Evolutionary conservation across 2,888 invertebrate genomes (phyloP), one percentile per base, ranked within the genome.

Genomic region (Caenorhabditis angaria): DNA sequence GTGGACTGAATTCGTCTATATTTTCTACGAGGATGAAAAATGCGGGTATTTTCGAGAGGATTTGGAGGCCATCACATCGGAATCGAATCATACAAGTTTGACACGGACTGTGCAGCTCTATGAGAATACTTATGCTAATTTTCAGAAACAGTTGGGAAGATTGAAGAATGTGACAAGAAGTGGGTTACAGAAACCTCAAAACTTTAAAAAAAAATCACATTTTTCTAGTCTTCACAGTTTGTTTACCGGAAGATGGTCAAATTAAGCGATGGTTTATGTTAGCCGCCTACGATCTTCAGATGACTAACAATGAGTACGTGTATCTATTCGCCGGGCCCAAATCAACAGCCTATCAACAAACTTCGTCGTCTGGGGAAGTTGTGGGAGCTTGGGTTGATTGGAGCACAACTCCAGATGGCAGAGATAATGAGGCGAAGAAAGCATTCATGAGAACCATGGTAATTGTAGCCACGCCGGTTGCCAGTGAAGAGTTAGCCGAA

Each of bases 291-390:
- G 68, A 73, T 22, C 22, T 70, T 10, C 58, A 69, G 57, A 66
- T 73, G 72, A 51, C 74, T 10, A 73, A 78, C 1, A 74, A 80
- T n/a, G 84, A 84, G 22, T 84, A 77, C 51, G 82, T 82, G 8
- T 80, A 77, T 50, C n/a, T 82, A 12, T 71, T 82, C 14, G 71
- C 77, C 2, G 80, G 67, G 10, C 67, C 72, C 0, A 72, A 68
- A 35, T 74, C 70, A 5, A 70, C 72, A 20, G 74, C 73, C 25
- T 77, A 73, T 48, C 66, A 72, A 66, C 29, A 53, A 29, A 66
- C 41, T 20, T 59, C 56, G 32, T 72, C 72, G 6, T 20, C 61
- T 18, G 76, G 76, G 20, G 70, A 75, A 50, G 67, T 75, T 10
- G 61, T 71, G 2, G 65, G 65, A 0, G 66, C 74, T 14, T 79